phyloP scores from a whole-genome alignment of 2,797 vertebrate genomes.

The Eulemur coronatus region DNA sequence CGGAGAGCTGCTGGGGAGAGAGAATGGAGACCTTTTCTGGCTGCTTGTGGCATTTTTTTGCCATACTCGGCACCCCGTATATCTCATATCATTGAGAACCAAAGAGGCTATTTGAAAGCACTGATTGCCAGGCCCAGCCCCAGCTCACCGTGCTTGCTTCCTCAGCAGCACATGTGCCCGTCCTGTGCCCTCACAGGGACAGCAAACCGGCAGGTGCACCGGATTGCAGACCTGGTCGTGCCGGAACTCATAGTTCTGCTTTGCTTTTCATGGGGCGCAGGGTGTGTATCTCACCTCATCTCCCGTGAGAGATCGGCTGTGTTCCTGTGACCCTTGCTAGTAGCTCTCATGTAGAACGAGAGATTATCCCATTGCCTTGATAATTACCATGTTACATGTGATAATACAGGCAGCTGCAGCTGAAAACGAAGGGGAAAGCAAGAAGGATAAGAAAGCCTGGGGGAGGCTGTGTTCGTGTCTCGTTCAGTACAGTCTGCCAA shows the following conservation, averaged over 20 bases:
- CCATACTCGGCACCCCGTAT: background rate
- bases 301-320: background rate
- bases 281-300: background rate
- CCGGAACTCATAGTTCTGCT: background rate
- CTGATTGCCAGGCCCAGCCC: background rate
- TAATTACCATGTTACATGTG: background rate
- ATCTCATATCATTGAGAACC: background rate
- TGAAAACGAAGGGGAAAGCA: background rate
- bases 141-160: background rate
- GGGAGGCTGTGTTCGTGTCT: background rate
- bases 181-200: background rate
- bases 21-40: background rate
- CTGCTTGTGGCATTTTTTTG: background rate
- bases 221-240: background rate
- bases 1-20: background rate
- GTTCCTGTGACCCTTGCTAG: background rate
- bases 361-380: background rate
- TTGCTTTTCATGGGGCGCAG: rapidly evolving
- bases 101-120: background rate
- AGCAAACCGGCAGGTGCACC: background rate
- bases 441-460: background rate
- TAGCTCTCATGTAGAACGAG: background rate
- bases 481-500: background rate
- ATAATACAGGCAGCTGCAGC: background rate
- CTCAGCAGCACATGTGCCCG: background rate